Percentiles rank a stretch among this genome's conserved stretches.
phyloP scores from a whole-genome alignment of 2,888 invertebrate genomes.

The Pollenia labialis region DNA sequence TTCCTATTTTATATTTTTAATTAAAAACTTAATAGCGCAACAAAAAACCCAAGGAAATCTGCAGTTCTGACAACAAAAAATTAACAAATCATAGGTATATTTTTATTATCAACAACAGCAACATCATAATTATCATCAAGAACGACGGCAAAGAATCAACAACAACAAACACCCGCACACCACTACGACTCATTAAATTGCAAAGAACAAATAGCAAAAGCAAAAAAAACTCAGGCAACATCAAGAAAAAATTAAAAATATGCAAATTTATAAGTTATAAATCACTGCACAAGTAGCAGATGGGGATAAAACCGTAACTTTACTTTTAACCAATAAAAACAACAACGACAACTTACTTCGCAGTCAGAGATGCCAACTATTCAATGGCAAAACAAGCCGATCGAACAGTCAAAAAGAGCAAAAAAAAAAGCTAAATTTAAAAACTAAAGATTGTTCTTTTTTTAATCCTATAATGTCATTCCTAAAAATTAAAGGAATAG shows the following conservation, averaged over 20 bases:
- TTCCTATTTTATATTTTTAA: neutral
- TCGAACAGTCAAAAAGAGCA: too few species aligned
- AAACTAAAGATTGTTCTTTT: too few species aligned
- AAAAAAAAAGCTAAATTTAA: too few species aligned
- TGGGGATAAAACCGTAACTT: slow-evolving; percentile 49
- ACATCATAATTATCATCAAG: slow-evolving; percentile 22
- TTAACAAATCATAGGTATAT: neutral
- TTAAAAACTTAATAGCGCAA: slow-evolving; percentile 6
- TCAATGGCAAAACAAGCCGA: too few species aligned
- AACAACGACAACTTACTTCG: neutral
- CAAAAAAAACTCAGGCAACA: slow-evolving; percentile 35
- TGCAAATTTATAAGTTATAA: too few species aligned
- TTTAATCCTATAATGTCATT: too few species aligned
- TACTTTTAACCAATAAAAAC: slow-evolving; percentile 2
- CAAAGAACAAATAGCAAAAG: slow-evolving; percentile 54
- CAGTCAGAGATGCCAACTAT: too few species aligned
- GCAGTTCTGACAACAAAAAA: slow-evolving; percentile 27
- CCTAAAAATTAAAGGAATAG: too few species aligned
- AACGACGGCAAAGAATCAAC: neutral
- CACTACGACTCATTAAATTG: slow-evolving; percentile 65
- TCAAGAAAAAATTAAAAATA: neutral
- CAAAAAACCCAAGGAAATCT: slow-evolving; percentile 34
- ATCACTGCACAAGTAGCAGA: slow-evolving; percentile 48
- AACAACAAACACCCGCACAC: slow-evolving; percentile 1
- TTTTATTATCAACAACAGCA: neutral